Evolutionary conservation across 2,797 vertebrate species (phyloP), one percentile per base, ranked within the genome.

Genomic region (Borostomias antarcticus): DNA sequence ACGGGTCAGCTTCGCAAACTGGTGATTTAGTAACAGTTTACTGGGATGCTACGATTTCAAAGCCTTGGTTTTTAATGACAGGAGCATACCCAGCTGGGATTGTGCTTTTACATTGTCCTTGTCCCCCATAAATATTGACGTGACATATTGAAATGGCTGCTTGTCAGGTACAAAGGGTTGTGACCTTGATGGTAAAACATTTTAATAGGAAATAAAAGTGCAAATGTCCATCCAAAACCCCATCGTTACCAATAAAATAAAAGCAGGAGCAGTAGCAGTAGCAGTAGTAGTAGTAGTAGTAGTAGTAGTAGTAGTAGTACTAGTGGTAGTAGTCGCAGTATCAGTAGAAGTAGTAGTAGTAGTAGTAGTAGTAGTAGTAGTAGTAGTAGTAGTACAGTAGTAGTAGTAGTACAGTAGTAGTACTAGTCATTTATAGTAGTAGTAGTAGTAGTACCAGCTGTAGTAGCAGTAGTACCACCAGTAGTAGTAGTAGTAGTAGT

Each of bases 101-200:
- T 19, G 35, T 9, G 66, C 68, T 82, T 85, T 69, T 59, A 35
- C n/a, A n/a, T n/a, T n/a, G n/a, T n/a, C n/a, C n/a, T n/a, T n/a
- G n/a, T n/a, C 11, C 30, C 69, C 79, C 74, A 74, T 89, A 86
- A 89, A 90, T 86, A 83, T 86, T 87, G 84, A 89, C 82, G 76
- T 66, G 73, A 80, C 29, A 62, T 81, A 75, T 78, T 79, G 59
- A 83, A 84, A 83, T 69, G 62, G 73, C 75, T 68, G 71, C 77
- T 74, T 78, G 77, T 86, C 66, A 75, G 57, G 48, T 72, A 57
- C 43, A 71, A n/a, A 58, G 47, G 77, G 73, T 85, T 51, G 58
- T 74, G 80, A 86, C 79, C 81, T 66, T 17, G 66, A 78, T 73
- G 74, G 70, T 78, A 80, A 84, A 43, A 75, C 35, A 28, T 52